Base-by-base conservation (phyloP, 2,888 invertebrate genomes). In the Seira musarum region DNA sequence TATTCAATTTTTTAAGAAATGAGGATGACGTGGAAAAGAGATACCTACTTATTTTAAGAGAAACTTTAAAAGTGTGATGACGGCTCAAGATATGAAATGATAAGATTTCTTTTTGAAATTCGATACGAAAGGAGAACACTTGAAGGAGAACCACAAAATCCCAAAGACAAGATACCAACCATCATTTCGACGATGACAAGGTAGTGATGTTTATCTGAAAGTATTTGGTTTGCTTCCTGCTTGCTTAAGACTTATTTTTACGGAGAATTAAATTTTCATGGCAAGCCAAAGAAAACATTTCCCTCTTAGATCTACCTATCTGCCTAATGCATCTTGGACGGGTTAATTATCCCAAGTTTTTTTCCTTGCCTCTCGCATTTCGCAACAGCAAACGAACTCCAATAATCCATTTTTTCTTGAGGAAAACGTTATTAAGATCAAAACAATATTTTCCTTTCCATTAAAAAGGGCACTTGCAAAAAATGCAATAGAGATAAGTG, bases 271-370 rank as follows among this genome's bases (percentile, higher is more conserved):
- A 53, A 53, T 53, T 17, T 53, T 15, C 30, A 30, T 5, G 8
- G 30, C 2, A 30, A 30, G 53, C 53, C 53, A 53, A 53, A 53
- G 53, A 53, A 53, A 53, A 53, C 17, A 53, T 53, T 53, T 30
- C 8, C 8, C 30, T n/a, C n/a, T n/a, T n/a, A n/a, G n/a, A n/a
- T n/a, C n/a, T n/a, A n/a, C n/a, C n/a, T n/a, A n/a, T n/a, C 2
- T 30, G 8, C 8, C 30, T 30, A 30, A 30, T 30, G 30, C 30
- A 30, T 30, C 8, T 30, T 30, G 30, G 15, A 3, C 13, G 3
- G n/a, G 53, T 53, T n/a, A 53, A 53, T 53, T n/a, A 53, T 53
- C 53, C 13, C 40, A n/a, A n/a, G n/a, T n/a, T n/a, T n/a, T n/a
- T n/a, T 30, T 53, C 53, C 3, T 53, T 8, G 15, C n/a, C 17